Evolutionary conservation across 2,797 vertebrate species (phyloP).

Genomic region (Mus caroli): DNA sequence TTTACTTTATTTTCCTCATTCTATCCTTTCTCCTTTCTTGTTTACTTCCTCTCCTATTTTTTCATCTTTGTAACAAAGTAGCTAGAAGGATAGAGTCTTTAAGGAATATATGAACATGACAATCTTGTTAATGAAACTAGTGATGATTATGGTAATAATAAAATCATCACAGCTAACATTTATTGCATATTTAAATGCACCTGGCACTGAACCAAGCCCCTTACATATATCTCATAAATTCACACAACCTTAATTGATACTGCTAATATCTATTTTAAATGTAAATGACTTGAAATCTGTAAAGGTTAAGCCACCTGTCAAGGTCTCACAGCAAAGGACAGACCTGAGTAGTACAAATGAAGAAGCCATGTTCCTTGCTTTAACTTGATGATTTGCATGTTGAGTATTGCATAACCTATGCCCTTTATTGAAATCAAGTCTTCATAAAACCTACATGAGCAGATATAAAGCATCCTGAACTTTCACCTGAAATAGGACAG

Average conservation of each 20-base stretch:
- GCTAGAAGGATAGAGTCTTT: slow-evolving; percentile 24
- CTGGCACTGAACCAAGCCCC: slow-evolving; percentile 12
- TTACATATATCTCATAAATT: slow-evolving; percentile 31
- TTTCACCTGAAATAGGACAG: not conserved
- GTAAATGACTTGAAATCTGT: slow-evolving; percentile 31
- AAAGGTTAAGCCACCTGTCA: slow-evolving; percentile 44
- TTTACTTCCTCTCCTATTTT: not conserved
- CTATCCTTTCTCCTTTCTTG: not conserved
- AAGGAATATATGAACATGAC: slow-evolving; percentile 43
- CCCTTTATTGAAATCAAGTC: not conserved
- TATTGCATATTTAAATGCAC: slow-evolving; percentile 65
- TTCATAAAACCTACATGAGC: not conserved
- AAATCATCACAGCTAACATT: slow-evolving; percentile 56
- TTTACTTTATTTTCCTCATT: not conserved
- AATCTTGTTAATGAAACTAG: slow-evolving; percentile 22
- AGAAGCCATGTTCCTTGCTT: not conserved
- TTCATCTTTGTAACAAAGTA: not conserved
- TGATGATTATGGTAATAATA: slow-evolving; percentile 52
- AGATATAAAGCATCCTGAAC: not conserved
- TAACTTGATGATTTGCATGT: not conserved
- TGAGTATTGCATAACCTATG: not conserved
- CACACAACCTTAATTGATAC: not conserved
- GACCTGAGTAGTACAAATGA: not conserved
- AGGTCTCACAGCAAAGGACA: not conserved
- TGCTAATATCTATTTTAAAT: slow-evolving; percentile 70